Percentiles rank a stretch among this genome's conserved stretches.
Evolutionary conservation across 1,140 invertebrate genomes (phyloP).

Genomic region (Nilaparvata lugens): DNA sequence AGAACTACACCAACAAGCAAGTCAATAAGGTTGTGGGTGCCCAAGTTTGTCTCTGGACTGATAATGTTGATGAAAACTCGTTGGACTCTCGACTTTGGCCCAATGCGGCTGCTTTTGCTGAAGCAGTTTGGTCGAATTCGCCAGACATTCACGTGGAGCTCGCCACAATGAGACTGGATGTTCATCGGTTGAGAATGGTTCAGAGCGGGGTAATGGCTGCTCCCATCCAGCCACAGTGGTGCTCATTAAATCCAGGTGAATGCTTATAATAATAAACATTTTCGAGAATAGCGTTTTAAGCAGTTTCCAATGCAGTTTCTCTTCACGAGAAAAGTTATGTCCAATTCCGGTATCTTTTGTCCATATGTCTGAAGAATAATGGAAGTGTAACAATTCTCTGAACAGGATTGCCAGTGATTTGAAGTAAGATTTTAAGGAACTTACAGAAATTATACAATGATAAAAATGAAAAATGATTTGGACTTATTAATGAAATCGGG

Average conservation of each 20-base stretch:
- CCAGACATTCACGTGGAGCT: slow-evolving; percentile 41
- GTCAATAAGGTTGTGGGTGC: slow-evolving; percentile 46
- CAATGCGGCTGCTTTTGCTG: slow-evolving; percentile 63
- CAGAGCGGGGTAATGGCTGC: slow-evolving; percentile 57
- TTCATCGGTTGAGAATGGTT: slow-evolving; percentile 55
- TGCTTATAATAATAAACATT: slow-evolving; percentile 38
- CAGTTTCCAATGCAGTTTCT: too few relatives aligned
- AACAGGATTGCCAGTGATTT: too few relatives aligned
- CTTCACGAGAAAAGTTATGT: too few relatives aligned
- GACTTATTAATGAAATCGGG: too few relatives aligned
- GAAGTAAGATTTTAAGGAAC: too few relatives aligned
- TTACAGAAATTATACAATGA: too few relatives aligned
- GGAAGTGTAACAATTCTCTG: too few relatives aligned
- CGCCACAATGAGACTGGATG: slow-evolving; percentile 56
- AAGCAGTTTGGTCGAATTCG: slow-evolving; percentile 68
- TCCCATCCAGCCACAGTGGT: slow-evolving; percentile 67
- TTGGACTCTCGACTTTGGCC: slow-evolving; percentile 54
- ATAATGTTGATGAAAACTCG: slow-evolving; percentile 41
- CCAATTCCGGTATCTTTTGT: too few relatives aligned
- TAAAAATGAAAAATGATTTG: too few relatives aligned
- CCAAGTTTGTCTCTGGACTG: slow-evolving; percentile 69
- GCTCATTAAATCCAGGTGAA: slow-evolving; percentile 61
- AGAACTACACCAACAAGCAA: slow-evolving; percentile 33
- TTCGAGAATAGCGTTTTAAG: too few relatives aligned
- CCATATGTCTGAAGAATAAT: too few relatives aligned